Percentiles rank a stretch among this genome's conserved stretches.
phyloP scores from a whole-genome alignment of 1,140 invertebrate species.

The Rhopalosiphum maidis region DNA sequence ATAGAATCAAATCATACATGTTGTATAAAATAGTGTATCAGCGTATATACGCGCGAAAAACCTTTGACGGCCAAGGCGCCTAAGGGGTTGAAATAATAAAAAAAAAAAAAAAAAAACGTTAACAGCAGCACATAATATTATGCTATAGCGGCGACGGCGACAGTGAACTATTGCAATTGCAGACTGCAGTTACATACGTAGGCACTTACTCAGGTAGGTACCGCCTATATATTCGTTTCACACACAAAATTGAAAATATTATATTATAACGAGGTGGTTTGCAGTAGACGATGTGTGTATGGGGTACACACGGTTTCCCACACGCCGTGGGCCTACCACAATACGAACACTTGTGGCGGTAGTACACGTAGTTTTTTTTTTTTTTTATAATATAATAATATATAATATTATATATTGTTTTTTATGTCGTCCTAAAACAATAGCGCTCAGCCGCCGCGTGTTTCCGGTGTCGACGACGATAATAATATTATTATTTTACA shows the following conservation, averaged over 20 bases:
- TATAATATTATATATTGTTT: constrained; percentile 18
- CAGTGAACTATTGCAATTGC: neutral
- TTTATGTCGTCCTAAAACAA: constrained; percentile 48
- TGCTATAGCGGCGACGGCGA: neutral
- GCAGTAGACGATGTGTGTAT: neutral
- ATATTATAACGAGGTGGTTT: neutral
- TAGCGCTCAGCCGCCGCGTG: neutral
- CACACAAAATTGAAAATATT: neutral
- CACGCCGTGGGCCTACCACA: constrained; percentile 46
- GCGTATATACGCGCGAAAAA: neutral
- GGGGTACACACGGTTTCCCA: neutral
- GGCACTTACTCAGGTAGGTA: neutral
- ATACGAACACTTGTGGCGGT: constrained; percentile 46
- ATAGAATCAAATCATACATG: neutral
- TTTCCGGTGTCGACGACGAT: constrained; percentile 26
- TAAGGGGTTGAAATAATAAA: neutral
- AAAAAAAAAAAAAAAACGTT: no score
- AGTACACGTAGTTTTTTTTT: neutral
- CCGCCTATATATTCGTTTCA: neutral
- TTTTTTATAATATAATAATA: neutral
- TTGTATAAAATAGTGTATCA: neutral
- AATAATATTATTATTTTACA: constrained; percentile 7
- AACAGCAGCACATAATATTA: no score
- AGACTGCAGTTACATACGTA: neutral
- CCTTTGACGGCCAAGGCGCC: neutral